phyloP scores from a whole-genome alignment of 1,140 invertebrate species.

The Thalassaphorura encarpata region DNA sequence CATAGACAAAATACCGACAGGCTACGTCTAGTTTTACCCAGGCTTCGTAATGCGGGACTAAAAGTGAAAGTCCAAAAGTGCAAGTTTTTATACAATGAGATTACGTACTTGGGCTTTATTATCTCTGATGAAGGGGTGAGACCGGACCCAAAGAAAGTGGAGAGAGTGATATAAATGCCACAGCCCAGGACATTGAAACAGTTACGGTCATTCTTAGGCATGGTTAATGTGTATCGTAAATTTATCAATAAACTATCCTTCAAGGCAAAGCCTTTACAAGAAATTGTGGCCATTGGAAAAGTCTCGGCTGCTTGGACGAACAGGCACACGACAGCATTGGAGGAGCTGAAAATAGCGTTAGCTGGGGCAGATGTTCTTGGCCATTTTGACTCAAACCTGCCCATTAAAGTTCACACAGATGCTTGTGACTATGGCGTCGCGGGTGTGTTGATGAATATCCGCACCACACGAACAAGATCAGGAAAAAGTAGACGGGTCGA shows the following conservation, averaged over 20 bases:
- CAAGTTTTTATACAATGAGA: too few species aligned
- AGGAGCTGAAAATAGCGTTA: not conserved
- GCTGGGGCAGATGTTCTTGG: not conserved
- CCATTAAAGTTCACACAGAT: not conserved
- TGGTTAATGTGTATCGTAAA: too few species aligned
- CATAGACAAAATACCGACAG: not conserved
- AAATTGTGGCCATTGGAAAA: not conserved
- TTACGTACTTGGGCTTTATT: not conserved
- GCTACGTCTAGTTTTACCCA: not conserved
- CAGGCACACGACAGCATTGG: not conserved
- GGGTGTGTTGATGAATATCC: not conserved
- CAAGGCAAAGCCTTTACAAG: not conserved
- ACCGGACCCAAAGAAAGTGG: not conserved
- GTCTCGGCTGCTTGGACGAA: not conserved
- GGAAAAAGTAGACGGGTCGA: not conserved
- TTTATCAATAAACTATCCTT: not conserved
- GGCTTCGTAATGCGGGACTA: not conserved
- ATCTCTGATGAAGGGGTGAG: not conserved
- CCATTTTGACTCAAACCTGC: not conserved
- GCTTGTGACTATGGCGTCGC: not conserved
- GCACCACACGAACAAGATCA: not conserved
- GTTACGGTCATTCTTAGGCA: not conserved
- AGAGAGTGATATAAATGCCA: not conserved
- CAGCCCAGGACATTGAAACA: not conserved
- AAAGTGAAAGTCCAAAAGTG: not conserved